phyloP scores from a whole-genome alignment of 1,140 invertebrate genomes.

The Camponotus pennsylvanicus region DNA sequence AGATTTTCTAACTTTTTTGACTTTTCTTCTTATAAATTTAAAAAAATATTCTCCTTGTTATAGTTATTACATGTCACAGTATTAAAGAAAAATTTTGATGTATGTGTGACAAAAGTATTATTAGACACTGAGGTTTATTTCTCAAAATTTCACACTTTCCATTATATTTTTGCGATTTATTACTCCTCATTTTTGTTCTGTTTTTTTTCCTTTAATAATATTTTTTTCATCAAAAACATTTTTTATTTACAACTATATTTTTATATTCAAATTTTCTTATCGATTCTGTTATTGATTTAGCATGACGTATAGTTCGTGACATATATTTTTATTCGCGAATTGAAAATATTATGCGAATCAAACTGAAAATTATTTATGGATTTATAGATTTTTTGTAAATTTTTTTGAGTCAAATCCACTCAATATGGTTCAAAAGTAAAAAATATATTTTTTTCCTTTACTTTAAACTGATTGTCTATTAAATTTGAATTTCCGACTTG shows the following conservation, averaged over 20 bases:
- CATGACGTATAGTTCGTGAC: not conserved
- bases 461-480: not conserved
- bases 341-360: not conserved
- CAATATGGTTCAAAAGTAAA: not conserved
- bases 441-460: not conserved
- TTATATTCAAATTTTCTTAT: not conserved
- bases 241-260: conserved; percentile 23
- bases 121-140: not conserved
- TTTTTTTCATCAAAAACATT: not conserved
- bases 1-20: not conserved
- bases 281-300: not conserved
- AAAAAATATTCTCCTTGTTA: not conserved
- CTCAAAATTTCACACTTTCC: not conserved
- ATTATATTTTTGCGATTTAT: not conserved
- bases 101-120: not conserved
- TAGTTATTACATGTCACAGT: not conserved
- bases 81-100: not conserved
- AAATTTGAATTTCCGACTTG: not conserved
- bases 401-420: not conserved
- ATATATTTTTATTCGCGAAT: not conserved
- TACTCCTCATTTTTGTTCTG: conserved; percentile 7
- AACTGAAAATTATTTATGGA: not conserved
- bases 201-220: not conserved
- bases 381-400: not conserved
- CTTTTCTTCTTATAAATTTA: not conserved